These are phyloP conservation scores for Linnaemya tessellans DNA, from an alignment of 2,888 invertebrate genomes.

Conservation along the genomic window DNA sequence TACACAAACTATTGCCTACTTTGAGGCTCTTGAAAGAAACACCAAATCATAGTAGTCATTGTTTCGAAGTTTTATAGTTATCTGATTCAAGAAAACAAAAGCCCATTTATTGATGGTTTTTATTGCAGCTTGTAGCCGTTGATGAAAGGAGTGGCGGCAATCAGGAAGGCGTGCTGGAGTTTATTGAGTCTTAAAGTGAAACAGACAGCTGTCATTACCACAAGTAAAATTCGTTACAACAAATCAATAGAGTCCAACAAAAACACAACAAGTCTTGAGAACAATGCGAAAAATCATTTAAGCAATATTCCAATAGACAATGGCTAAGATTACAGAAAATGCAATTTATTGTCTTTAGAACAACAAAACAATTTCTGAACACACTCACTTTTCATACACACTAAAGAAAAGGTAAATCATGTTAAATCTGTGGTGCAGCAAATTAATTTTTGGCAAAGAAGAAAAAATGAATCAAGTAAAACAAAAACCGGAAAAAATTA, in stretches of 20 bases:
- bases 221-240: slow-evolving; percentile 29
- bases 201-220: slow-evolving; percentile 47
- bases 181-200: not conserved
- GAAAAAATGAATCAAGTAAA: not conserved
- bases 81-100: slow-evolving; percentile 40
- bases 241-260: slow-evolving; percentile 45
- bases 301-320: slow-evolving; percentile 26
- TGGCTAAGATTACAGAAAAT: slow-evolving; percentile 21
- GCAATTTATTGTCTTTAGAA: not conserved
- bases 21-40: slow-evolving; percentile 28
- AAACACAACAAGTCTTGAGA: slow-evolving; percentile 15
- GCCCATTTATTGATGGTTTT: slow-evolving; percentile 43
- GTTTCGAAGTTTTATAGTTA: slow-evolving; percentile 11
- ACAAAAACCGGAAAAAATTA: not conserved
- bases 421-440: slow-evolving; percentile 53
- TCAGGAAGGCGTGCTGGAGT: not conserved
- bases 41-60: not conserved
- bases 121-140: not conserved
- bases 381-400: not conserved
- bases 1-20: slow-evolving; percentile 25
- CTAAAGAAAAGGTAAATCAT: slow-evolving; percentile 36
- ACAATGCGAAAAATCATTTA: not conserved
- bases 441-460: slow-evolving; percentile 66
- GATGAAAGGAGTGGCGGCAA: not conserved
- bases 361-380: not conserved